These are phyloP conservation scores for Tachina lurida DNA, from an alignment of 2,888 invertebrate genomes.

Conservation along the genomic window DNA sequence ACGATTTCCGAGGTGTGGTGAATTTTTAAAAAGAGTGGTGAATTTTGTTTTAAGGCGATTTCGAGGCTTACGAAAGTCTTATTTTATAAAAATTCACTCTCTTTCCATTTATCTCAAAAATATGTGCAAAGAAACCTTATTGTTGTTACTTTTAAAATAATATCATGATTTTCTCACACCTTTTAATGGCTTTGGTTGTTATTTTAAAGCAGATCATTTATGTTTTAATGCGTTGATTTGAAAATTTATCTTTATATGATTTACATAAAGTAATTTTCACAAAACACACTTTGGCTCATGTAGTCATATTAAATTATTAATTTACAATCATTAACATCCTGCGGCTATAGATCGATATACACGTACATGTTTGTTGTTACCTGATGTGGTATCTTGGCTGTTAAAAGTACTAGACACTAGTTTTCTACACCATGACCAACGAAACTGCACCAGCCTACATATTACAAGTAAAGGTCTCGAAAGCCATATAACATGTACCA, in stretches of 20 bases:
- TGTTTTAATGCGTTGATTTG: conserved; percentile 74
- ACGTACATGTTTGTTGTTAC: conserved; percentile 38
- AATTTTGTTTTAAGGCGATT: neutral
- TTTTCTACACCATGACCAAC: conserved; percentile 8
- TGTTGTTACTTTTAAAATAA: no score
- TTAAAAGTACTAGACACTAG: conserved; percentile 11
- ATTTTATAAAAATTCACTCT: no score
- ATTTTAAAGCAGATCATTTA: conserved; percentile 64
- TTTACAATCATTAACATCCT: conserved; percentile 82
- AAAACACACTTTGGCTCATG: conserved; percentile 73
- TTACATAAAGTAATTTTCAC: conserved; percentile 73
- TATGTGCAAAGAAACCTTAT: no score
- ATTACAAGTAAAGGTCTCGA: conserved; percentile 42
- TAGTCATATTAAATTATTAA: conserved; percentile 81
- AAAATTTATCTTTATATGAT: conserved; percentile 76
- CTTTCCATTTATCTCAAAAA: no score
- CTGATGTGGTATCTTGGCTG: conserved; percentile 2
- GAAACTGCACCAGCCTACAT: conserved; percentile 61
- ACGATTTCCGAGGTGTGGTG: conserved; percentile 1
- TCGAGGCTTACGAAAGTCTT: no score
- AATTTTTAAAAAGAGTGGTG: conserved; percentile 1
- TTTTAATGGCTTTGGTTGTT: conserved; percentile 52
- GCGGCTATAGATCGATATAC: conserved; percentile 76
- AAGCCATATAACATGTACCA: conserved; percentile 36
- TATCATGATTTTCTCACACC: conserved; percentile 62